These are phyloP conservation scores for Aleadryas rufinucha DNA, from an alignment of 2,113 vertebrate genomes.

Conservation along the genomic window DNA sequence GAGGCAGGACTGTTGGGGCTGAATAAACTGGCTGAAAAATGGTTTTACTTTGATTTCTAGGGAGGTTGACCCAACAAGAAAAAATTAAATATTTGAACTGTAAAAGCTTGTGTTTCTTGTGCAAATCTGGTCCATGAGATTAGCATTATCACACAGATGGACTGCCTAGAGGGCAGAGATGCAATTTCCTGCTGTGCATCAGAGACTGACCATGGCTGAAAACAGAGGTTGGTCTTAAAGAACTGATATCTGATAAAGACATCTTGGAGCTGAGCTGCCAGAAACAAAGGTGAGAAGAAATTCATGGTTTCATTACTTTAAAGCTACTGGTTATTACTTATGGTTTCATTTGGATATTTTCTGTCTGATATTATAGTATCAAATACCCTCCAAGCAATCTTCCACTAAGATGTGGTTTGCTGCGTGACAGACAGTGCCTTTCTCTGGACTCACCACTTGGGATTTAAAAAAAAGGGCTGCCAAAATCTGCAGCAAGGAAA, in stretches of 20 bases:
- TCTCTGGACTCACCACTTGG: not conserved
- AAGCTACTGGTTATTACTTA: not conserved
- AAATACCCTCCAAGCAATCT: not conserved
- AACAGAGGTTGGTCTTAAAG: not conserved
- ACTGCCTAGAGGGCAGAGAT: not conserved
- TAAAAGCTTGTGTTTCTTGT: not conserved
- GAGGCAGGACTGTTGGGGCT: not conserved
- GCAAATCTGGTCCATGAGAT: not conserved
- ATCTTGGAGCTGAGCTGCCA: not conserved
- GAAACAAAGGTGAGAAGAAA: not conserved
- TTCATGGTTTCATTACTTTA: not conserved
- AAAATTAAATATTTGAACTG: not conserved
- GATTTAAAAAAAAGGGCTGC: not conserved
- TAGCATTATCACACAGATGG: not conserved
- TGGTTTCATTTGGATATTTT: not conserved
- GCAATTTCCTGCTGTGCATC: not conserved
- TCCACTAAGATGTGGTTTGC: not conserved
- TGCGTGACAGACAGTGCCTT: not conserved
- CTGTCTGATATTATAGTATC: not conserved
- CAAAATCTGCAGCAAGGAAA: not conserved
- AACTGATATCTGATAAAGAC: not conserved
- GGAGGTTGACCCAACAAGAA: not conserved
- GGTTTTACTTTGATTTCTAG: not conserved
- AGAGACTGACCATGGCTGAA: not conserved
- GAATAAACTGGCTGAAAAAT: not conserved